Evolutionary conservation across 2,888 invertebrate species (phyloP), one percentile per base, ranked within the genome.

Genomic region (Drepana falcataria): DNA sequence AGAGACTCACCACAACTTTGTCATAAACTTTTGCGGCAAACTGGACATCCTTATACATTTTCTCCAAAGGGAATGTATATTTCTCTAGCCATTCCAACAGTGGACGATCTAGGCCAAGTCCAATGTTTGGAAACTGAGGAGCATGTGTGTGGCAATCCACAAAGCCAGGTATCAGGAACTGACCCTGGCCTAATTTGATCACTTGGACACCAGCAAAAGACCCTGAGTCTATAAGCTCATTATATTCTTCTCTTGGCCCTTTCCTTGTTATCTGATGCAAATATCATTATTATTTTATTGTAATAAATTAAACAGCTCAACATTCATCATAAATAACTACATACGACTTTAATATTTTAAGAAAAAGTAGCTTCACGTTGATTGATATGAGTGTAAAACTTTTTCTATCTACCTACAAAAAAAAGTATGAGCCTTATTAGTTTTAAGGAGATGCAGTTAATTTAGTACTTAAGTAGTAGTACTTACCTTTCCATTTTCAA

Each of bases 71-170:
- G 75, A 96, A 98, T 1, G 97, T 98, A 75, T 97, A 97, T 3
- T 91, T 93, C 35, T 95, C 92, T 4, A 98, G 88, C 98, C 98
- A 98, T 51, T 97, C 95, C 5, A 98, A 79, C 47, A 98, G 86
- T 0, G 95, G 93, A 65, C 93, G 93, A 74, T 97, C 96, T 63
- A 96, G 92, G 0, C 97, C 97, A 7, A 96, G 83, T 0, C 97
- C 98, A 55, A 94, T 89, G 83, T 98, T 97, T 0, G 96, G 96
- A 68, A 95, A 95, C 83, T 98, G 98, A 0, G 96, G 95, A 0
- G 97, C 97, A 87, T 98, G 98, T 6, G 96, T 95, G 77, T 98
- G 98, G 35, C 96, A 95, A 81, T 98, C 98, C 2, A 98, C 92
- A 58, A 98, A 93, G 0, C 98, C 98, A 0, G 98, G 98, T 78